phyloP scores from a whole-genome alignment of 2,797 vertebrate genomes.

The Darevskia nairensis region DNA sequence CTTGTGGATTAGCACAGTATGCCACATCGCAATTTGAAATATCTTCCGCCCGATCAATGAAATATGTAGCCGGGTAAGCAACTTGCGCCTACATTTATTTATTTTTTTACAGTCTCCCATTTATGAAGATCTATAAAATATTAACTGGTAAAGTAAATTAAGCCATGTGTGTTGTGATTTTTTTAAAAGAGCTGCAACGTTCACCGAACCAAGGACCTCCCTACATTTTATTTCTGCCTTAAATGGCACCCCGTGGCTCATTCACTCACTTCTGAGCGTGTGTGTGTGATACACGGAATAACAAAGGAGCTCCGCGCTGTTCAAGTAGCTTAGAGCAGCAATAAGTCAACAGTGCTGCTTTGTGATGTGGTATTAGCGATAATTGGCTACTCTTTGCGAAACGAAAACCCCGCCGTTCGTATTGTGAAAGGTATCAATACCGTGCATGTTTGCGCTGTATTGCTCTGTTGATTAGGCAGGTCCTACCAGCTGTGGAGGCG shows the following conservation, averaged over 20 bases:
- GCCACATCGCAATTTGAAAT: slow-evolving; percentile 64
- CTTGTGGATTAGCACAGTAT: slow-evolving; percentile 66
- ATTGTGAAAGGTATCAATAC: not conserved
- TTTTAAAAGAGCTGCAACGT: slow-evolving; percentile 61
- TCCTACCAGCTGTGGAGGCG: not conserved
- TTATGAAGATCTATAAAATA: slow-evolving; percentile 60
- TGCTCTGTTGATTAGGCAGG: not conserved
- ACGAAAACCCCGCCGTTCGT: not conserved
- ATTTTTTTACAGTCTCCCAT: slow-evolving; percentile 44
- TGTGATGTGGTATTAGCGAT: not conserved
- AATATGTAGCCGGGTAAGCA: slow-evolving; percentile 57
- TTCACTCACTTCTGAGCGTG: not conserved
- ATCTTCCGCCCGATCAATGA: slow-evolving; percentile 52
- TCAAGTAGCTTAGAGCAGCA: slow-evolving; percentile 6
- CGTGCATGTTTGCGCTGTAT: not conserved
- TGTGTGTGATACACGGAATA: not conserved
- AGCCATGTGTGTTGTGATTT: slow-evolving; percentile 52
- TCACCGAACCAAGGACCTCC: slow-evolving; percentile 26
- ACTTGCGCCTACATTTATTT: slow-evolving; percentile 58
- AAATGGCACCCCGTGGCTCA: slow-evolving; percentile 29
- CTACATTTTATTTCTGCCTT: slow-evolving; percentile 32
- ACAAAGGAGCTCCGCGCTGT: not conserved
- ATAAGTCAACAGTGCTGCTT: not conserved
- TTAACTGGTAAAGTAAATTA: slow-evolving; percentile 60
- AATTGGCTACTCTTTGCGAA: slow-evolving; percentile 5